phyloP scores from a whole-genome alignment of 1,140 invertebrate genomes.

The Nymphalis io region DNA sequence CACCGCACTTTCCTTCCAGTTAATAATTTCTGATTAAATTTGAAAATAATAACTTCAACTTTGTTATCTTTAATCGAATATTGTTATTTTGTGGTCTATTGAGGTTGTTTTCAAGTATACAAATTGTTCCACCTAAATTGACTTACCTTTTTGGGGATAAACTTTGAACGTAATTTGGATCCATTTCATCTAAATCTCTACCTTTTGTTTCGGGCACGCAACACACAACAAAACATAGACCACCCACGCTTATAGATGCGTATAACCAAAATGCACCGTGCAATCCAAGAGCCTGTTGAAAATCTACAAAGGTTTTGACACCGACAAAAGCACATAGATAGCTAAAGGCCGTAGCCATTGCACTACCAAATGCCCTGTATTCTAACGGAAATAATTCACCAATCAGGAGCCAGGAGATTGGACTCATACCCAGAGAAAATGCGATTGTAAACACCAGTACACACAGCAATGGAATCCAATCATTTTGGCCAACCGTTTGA shows the following conservation, averaged over 20 bases:
- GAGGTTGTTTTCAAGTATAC: slow-evolving; percentile 47
- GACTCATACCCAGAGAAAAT: slow-evolving; percentile 94
- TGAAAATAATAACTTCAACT: too few relatives aligned
- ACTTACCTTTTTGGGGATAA: slow-evolving; percentile 75
- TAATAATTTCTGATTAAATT: not conserved
- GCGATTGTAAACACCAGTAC: slow-evolving; percentile 92
- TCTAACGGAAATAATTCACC: slow-evolving; percentile 95
- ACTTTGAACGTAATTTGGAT: slow-evolving; percentile 84
- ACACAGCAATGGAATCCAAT: slow-evolving; percentile 92
- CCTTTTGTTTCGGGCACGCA: slow-evolving; percentile 96
- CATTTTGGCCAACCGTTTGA: slow-evolving; percentile 82
- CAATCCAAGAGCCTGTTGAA: slow-evolving; percentile 88
- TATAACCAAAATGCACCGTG: slow-evolving; percentile 95
- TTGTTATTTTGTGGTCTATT: too few relatives aligned
- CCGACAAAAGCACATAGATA: slow-evolving; percentile 95
- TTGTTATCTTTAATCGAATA: too few relatives aligned
- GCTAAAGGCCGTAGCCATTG: slow-evolving; percentile 92
- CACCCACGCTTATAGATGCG: slow-evolving; percentile 90
- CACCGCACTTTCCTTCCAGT: not conserved
- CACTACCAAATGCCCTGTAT: slow-evolving; percentile 91
- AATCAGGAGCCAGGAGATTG: slow-evolving; percentile 94
- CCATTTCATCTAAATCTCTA: slow-evolving; percentile 93
- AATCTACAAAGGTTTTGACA: slow-evolving; percentile 93
- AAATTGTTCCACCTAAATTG: slow-evolving; percentile 17
- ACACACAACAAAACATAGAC: slow-evolving; percentile 91